Evolutionary conservation across 2,888 invertebrate genomes (phyloP), one percentile per base, ranked within the genome.

Genomic region (Drosophila paranaensis): DNA sequence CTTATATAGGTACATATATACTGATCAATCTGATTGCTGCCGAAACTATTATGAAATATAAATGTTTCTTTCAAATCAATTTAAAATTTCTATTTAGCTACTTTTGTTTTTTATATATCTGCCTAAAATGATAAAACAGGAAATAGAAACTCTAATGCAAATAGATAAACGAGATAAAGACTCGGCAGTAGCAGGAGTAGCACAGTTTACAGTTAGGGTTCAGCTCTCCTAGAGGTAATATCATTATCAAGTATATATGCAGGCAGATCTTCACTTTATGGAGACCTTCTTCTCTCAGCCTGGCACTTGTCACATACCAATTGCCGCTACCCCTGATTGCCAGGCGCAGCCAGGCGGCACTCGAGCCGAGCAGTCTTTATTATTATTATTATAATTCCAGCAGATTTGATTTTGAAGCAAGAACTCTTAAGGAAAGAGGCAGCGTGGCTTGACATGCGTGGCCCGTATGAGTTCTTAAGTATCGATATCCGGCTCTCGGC

Each of bases 401-500:
- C 67, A 62, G 71, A 63, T 73, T 56, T 65, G 62, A 66, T 67
- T 66, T 64, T 63, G 8, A 51, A 50, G 39, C 45, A 67, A 56
- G 51, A 67, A 55, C 61, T 39, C 60, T 48, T 58, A 70, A 71
- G 27, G 45, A 46, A 27, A 11, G 13, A 16, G 9, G 9, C n/a
- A 25, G 25, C 13, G 2, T 25, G 8, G 45, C 6, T 9, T 50
- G 50, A 50, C 16, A 50, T 33, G 50, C 50, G 65, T 60, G 62
- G 46, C 69, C 79, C 77, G 77, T 77, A 79, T 54, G 76, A 55
- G 65, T 62, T 45, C 60, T 60, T 67, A 78, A 84, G 86, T 86
- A 84, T 84, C 84, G 79, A 86, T 84, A 84, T 84, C 84, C 84
- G 84, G 83, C 78, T 50, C 46, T 61, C 46, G 16, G 51, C 66